Conservation (phyloP, 2,113 vertebrate genomes). For the Apteryx owenii region DNA sequence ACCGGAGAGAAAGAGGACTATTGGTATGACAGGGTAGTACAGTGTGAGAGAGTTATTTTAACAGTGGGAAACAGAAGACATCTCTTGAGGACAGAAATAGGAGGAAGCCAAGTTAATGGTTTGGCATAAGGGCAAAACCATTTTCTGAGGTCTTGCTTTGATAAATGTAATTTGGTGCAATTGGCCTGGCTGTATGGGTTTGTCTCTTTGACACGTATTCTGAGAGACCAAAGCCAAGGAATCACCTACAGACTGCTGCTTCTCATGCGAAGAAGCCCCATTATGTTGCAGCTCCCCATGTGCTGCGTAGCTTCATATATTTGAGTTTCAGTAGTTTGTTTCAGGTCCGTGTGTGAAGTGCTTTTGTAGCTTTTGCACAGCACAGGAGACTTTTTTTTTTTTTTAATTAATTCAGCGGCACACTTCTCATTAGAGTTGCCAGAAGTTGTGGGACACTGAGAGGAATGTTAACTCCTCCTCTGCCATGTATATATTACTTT, state of each 20-base stretch:
- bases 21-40: not conserved
- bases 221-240: not conserved
- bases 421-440: not conserved
- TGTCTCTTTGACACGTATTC: not conserved
- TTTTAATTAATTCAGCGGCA: not conserved
- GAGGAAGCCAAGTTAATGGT: not conserved
- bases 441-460: not conserved
- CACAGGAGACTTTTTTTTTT: not conserved
- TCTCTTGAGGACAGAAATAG: not conserved
- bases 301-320: not conserved
- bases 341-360: not conserved
- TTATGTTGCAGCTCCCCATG: not conserved
- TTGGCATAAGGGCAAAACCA: not conserved
- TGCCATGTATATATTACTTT: not conserved
- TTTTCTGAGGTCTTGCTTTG: too few species aligned
- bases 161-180: not conserved
- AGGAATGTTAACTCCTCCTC: not conserved
- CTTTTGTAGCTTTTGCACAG: not conserved
- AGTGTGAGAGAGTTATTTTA: not conserved
- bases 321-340: not conserved
- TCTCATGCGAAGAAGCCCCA: not conserved
- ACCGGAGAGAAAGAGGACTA: not conserved
- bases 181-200: not conserved
- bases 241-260: not conserved
- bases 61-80: not conserved